Conservation (phyloP, 2,888 invertebrate genomes). For the Exephanes ischioxanthus region DNA sequence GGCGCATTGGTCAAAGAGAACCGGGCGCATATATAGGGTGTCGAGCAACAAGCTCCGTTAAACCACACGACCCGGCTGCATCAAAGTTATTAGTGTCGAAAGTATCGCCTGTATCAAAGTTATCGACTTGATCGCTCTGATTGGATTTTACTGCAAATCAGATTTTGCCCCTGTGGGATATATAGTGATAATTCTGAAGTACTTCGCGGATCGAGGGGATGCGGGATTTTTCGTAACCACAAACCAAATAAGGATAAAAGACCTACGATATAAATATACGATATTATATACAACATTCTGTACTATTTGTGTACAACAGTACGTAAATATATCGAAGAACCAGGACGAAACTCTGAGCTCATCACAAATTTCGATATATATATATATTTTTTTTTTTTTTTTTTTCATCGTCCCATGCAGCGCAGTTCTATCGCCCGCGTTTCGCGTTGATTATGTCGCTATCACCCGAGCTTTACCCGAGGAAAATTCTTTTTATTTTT, state of each 20-base stretch:
- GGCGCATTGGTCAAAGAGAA: background rate
- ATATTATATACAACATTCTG: background rate
- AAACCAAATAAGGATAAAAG: background rate
- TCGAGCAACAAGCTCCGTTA: slow-evolving; percentile 55
- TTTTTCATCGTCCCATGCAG: background rate
- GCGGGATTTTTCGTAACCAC: background rate
- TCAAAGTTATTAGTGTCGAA: slow-evolving; percentile 47
- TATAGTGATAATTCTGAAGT: slow-evolving; percentile 5
- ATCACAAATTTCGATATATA: background rate
- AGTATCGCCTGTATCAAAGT: slow-evolving; percentile 42
- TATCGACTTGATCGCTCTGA: slow-evolving; percentile 50
- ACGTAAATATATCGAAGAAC: background rate
- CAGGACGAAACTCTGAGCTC: background rate
- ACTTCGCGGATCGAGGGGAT: background rate
- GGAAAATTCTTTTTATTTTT: background rate
- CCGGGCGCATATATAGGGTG: background rate
- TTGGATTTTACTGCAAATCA: slow-evolving; percentile 42
- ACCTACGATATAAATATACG: background rate
- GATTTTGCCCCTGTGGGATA: slow-evolving; percentile 17
- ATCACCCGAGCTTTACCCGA: background rate
- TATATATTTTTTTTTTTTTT: background rate
- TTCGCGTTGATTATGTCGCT: slow-evolving; percentile 11
- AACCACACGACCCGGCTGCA: background rate
- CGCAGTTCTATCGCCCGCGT: background rate
- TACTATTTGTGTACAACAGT: background rate